Base-by-base conservation (phyloP, 2,113 vertebrate species). In the Acanthisitta chloris region DNA sequence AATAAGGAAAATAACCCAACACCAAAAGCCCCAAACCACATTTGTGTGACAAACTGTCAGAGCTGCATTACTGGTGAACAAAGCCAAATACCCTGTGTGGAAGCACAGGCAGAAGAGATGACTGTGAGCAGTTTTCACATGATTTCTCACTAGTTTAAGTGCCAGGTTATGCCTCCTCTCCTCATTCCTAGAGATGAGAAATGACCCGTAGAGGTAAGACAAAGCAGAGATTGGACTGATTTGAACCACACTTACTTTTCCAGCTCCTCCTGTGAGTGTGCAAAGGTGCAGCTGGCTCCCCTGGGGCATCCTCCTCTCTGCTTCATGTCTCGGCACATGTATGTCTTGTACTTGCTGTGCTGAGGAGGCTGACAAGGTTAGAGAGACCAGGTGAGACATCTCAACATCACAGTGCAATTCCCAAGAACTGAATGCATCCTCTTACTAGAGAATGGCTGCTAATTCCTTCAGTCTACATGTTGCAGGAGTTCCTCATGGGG, bases 321-420 rank as follows among this genome's bases (percentile, higher is more conserved):
- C 95, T 99, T 99, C 99, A 99, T 99, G 97, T 99, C 99, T 65
- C 99, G 98, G 95, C 99, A 99, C 99, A 99, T 99, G 92, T 99
- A 99, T 4, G 99, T 99, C 97, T 99, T 99, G 91, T 99, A 99
- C 94, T 99, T 99, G 98, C 99, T 99, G 97, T 99, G 99, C 97
- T 99, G 99, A 74, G 99, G 99, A 93, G 99, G 99, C 99, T 99
- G 94, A 23, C n/a, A 93, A 59, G 92, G 77, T 34, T 28, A 90
- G 58, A 90, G 43, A 88, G 86, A 88, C 8, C 79, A 85, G 43
- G 34, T 86, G 93, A 92, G 61, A 58, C 38, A 64, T 8, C 16
- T 5, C 12, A 79, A n/a, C 15, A 1, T 4, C 4, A 23, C 58
- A 81, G 16, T 21, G 14, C 46, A 67, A 17, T 83, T 59, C 19